Conservation (phyloP, 2,797 vertebrate genomes). For the Antrozous pallidus region DNA sequence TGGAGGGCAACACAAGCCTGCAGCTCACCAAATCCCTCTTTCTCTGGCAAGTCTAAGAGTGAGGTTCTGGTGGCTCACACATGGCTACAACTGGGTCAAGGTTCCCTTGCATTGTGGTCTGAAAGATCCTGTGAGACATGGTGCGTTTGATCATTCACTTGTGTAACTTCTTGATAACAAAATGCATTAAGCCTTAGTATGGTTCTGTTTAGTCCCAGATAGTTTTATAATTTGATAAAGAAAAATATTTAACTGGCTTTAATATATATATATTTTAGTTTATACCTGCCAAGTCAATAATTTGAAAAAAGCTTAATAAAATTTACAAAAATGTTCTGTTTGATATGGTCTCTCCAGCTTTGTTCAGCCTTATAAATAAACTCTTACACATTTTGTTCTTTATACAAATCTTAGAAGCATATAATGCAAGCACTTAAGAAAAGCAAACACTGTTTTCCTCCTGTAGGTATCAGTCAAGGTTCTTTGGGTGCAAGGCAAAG, state of each 20-base stretch:
- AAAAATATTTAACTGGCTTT: constrained; percentile 23
- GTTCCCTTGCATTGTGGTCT: not conserved
- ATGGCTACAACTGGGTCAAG: constrained; percentile 19
- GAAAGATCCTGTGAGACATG: not conserved
- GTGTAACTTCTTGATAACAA: not conserved
- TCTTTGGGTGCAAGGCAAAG: not conserved
- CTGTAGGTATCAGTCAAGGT: not conserved
- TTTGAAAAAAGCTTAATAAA: constrained; percentile 28
- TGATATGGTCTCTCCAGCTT: not conserved
- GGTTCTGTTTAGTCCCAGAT: not conserved
- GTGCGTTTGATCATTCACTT: not conserved
- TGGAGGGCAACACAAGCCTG: not conserved
- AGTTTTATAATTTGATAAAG: constrained; percentile 35
- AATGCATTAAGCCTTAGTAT: not conserved
- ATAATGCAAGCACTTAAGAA: not conserved
- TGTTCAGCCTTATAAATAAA: not conserved
- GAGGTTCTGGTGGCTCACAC: not conserved
- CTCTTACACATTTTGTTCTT: not conserved
- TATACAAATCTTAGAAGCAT: not conserved
- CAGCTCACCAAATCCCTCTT: not conserved
- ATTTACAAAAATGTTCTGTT: not conserved
- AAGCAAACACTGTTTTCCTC: not conserved
- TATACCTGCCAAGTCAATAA: not conserved
- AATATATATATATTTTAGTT: not conserved
- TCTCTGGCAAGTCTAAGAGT: not conserved